Base-by-base conservation (phyloP, 2,888 invertebrate genomes). In the Lithophane semibrunnea region DNA sequence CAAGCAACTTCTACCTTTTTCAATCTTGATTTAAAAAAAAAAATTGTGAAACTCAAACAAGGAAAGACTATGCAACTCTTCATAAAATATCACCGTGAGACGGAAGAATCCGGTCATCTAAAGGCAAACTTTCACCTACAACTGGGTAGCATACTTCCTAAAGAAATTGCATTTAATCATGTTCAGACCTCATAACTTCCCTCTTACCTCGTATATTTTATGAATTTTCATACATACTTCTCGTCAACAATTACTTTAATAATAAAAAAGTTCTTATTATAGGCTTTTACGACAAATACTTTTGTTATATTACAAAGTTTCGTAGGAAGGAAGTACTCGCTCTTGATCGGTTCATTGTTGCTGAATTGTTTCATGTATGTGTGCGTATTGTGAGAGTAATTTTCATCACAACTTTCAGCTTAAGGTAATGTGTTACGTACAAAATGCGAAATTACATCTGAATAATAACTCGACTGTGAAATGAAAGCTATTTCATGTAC, bases 131-230 rank as follows among this genome's bases (percentile, higher is more conserved):
- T 96, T 86, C 89, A 89, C 83, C 83, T 88, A 92, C 90, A 92
- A 92, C 91, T 88, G 92, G 91, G 79, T 82, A 82, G 93, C 94
- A 96, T 95, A 95, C 94, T 96, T 96, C 91, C 89, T 91, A 91
- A 96, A 96, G 95, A 95, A 95, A 96, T 95, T 95, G 96, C 95
- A 96, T 96, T 96, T 94, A 94, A 95, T 95, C 94, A 95, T 94
- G 93, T 94, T 92, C 92, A 91, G 92, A 94, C 93, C 93, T 93
- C 92, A 93, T 93, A 95, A 93, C 95, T 94, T 93, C 76, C 90
- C 91, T 92, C 91, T 91, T 91, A 90, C 91, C 90, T 89, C 92
- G 91, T 93, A 88, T 93, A 93, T 94, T 95, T 95, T 94, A 93
- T 93, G 92, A 95, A 95, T 94, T 95, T 52, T 92, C 92, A 86